Base-by-base conservation (phyloP, 2,797 vertebrate genomes). In the Periophthalmus magnuspinnatus region DNA sequence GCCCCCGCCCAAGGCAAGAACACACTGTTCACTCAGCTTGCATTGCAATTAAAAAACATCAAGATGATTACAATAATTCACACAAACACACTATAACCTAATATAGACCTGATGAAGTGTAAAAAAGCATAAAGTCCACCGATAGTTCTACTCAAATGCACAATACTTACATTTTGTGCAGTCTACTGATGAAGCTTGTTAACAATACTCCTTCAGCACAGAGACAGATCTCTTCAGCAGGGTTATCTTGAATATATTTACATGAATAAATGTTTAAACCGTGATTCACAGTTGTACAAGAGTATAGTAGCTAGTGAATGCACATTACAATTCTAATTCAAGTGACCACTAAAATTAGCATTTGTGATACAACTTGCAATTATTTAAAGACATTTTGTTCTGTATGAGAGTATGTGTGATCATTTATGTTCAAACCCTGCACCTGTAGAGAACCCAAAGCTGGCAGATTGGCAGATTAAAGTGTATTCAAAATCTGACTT, bases 1-100 rank as follows among this genome's bases (percentile, higher is more conserved):
- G 88, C 85, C 95, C 2, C 97, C 97, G 5, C 97, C 97, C 50
- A 95, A 96, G 90, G 97, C 98, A 89, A 93, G 88, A 67, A 32
- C 5, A 65, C 54, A 59, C 45, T 7, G 13, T 28, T 9, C 6
- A 28, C 3, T 33, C 24, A 33, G 45, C 63, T 11, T 10, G 7
- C 41, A 17, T 50, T 17, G 6, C 9, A 65, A 65, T 50, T 19
- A 33, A 45, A 4, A 33, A n/a, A 61, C n/a, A 38, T n/a, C 34
- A 41, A 36, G 22, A 45, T 47, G 14, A 63, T 45, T 3, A 28
- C 16, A 45, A 19, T 34, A 33, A 1, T 60, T 28, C 7, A 19
- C 58, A 9, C 6, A 45, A 45, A 45, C 41, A 45, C 41, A 16
- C 41, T 2, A 45, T 45, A 14, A 28, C 2, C 17, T 36, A 4